Evolutionary conservation across 2,888 invertebrate species (phyloP).

Genomic region (Chrysotoxum bicinctum): DNA sequence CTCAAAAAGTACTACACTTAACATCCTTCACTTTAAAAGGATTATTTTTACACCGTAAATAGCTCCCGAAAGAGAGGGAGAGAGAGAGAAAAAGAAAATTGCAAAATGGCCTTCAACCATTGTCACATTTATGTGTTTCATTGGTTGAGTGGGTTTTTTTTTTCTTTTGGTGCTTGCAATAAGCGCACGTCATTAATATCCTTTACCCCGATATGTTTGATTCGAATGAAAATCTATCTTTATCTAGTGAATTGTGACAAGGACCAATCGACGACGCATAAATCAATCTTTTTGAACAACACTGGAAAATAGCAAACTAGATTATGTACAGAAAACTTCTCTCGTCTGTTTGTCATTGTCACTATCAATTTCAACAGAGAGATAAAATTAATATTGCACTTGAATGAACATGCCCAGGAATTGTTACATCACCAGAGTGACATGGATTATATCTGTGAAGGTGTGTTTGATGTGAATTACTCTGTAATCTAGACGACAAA

Average conservation of each 20-base stretch:
- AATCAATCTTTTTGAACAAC: conserved; percentile 5
- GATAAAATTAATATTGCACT: conserved; percentile 30
- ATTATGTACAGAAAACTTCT: conserved; percentile 3
- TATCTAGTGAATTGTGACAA: conserved; percentile 36
- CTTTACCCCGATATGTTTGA: conserved; percentile 34
- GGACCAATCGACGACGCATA: conserved; percentile 41
- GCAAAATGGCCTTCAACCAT: conserved; percentile 46
- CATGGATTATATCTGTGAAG: conserved; percentile 5
- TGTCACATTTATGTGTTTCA: conserved; percentile 37
- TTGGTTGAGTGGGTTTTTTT: conserved; percentile 10
- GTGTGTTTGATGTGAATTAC: neutral
- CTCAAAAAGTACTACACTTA: conserved; percentile 36
- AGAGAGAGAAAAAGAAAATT: conserved; percentile 12
- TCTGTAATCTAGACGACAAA: conserved; percentile 4
- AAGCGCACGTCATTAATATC: conserved; percentile 37
- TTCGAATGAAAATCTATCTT: conserved; percentile 18
- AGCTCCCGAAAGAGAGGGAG: neutral
- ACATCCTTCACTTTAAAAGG: conserved; percentile 43
- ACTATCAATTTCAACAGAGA: conserved; percentile 11
- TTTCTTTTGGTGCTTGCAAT: conserved; percentile 24
- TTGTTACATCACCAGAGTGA: conserved; percentile 12
- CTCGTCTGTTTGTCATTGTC: conserved; percentile 9
- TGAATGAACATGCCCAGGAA: neutral
- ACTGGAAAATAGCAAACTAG: conserved; percentile 29
- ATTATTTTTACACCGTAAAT: conserved; percentile 41